Evolutionary conservation across 2,888 invertebrate genomes (phyloP).

Genomic region (Gisinianus flammeolus): DNA sequence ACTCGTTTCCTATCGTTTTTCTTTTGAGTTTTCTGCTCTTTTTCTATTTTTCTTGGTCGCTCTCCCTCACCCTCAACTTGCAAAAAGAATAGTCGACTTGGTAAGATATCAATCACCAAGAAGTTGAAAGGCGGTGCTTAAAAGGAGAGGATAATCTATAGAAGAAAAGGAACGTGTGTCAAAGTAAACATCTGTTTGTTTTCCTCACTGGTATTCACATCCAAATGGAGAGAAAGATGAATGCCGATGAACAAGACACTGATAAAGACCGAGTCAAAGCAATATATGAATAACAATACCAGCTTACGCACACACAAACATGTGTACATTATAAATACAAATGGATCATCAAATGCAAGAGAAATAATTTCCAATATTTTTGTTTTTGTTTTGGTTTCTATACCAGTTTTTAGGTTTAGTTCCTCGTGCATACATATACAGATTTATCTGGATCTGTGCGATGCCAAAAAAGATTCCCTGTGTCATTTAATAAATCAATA

Average conservation of each 20-base stretch:
- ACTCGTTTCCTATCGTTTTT: not conserved
- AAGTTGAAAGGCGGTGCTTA: slow-evolving; percentile 31
- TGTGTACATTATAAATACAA: too few relatives aligned
- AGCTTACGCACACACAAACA: not conserved
- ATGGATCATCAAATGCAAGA: too few relatives aligned
- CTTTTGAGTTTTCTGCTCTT: not conserved
- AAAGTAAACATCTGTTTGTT: slow-evolving; percentile 41
- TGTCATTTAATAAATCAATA: too few relatives aligned
- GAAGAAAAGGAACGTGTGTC: slow-evolving; percentile 26
- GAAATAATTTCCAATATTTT: too few relatives aligned
- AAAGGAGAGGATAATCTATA: slow-evolving; percentile 30
- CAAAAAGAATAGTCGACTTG: slow-evolving; percentile 12
- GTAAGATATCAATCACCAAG: slow-evolving; percentile 36
- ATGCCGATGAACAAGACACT: slow-evolving; percentile 22
- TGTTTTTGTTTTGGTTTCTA: too few relatives aligned
- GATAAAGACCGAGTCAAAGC: too few relatives aligned
- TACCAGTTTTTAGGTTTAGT: too few relatives aligned
- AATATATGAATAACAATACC: not conserved
- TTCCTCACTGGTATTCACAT: slow-evolving; percentile 2
- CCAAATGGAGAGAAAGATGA: slow-evolving; percentile 21
- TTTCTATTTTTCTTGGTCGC: not conserved
- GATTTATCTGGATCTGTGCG: too few relatives aligned
- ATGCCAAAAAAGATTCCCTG: too few relatives aligned
- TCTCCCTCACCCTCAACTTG: not conserved
- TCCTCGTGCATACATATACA: too few relatives aligned